Evolutionary conservation across 2,113 vertebrate species (phyloP).

Genomic region (Corythornis madagascariensis): DNA sequence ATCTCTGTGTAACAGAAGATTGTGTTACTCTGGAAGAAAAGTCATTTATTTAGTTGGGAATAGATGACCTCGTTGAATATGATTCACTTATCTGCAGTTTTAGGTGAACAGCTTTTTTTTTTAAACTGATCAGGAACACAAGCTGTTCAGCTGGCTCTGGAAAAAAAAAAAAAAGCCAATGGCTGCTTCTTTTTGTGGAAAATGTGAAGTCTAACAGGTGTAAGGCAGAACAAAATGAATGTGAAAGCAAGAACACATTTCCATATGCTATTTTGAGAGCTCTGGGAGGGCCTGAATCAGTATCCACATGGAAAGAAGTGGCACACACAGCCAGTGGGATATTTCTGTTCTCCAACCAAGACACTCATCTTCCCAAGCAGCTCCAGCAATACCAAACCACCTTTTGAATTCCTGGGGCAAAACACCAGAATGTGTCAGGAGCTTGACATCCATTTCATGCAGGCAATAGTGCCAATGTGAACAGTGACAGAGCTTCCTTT

Average conservation of each 20-base stretch:
- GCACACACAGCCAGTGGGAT: background rate
- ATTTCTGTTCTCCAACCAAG: background rate
- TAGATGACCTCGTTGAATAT: conserved; percentile 31
- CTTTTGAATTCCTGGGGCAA: background rate
- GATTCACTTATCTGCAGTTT: conserved; percentile 59
- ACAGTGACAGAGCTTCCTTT: background rate
- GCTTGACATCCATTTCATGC: background rate
- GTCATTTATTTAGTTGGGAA: conserved; percentile 60
- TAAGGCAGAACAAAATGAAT: conserved; percentile 43
- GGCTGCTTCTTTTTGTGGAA: conserved; percentile 25
- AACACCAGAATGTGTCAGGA: background rate
- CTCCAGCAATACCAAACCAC: background rate
- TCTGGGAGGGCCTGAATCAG: background rate
- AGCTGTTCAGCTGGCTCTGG: conserved; percentile 25
- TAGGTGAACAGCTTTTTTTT: conserved; percentile 42
- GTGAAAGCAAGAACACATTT: conserved; percentile 30
- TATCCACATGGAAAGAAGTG: background rate
- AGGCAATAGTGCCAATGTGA: background rate
- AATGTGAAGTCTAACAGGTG: conserved; percentile 38
- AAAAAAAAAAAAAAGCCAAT: background rate
- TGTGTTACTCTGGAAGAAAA: conserved; percentile 36
- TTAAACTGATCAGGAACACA: conserved; percentile 19
- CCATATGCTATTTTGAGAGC: conserved; percentile 37
- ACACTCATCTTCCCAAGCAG: rapidly evolving
- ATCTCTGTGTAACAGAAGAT: conserved; percentile 35